These are phyloP conservation scores for Calameuta pallipes DNA, from an alignment of 2,888 invertebrate genomes.

Conservation along the genomic window DNA sequence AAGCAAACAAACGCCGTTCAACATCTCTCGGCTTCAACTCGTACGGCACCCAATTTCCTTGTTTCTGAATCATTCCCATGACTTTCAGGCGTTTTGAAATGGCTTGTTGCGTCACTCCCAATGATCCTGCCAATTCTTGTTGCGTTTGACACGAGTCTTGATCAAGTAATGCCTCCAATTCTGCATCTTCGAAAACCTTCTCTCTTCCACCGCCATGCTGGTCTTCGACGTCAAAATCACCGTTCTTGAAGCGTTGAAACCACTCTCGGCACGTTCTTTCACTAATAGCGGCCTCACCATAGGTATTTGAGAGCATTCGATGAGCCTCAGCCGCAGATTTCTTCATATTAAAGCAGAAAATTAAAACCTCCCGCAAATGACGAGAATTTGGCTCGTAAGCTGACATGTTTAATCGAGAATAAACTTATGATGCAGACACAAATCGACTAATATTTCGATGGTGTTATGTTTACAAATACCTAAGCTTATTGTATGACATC, in stretches of 20 bases:
- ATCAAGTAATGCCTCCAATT: slow-evolving; percentile 29
- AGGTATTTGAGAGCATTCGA: neutral
- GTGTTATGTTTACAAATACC: too few relatives aligned
- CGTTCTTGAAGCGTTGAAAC: slow-evolving; percentile 25
- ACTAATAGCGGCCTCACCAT: slow-evolving; percentile 25
- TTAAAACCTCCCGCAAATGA: too few relatives aligned
- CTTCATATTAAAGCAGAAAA: too few relatives aligned
- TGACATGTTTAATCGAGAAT: too few relatives aligned
- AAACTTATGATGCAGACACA: too few relatives aligned
- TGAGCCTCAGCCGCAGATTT: too few relatives aligned
- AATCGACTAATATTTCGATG: too few relatives aligned
- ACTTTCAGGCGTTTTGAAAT: slow-evolving; percentile 29
- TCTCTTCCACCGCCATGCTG: slow-evolving; percentile 21
- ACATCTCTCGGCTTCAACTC: slow-evolving; percentile 12
- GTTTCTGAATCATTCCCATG: slow-evolving; percentile 32
- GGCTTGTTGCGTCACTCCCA: slow-evolving; percentile 30
- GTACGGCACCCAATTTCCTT: too few relatives aligned
- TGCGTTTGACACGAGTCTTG: slow-evolving; percentile 34
- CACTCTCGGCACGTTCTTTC: slow-evolving; percentile 24
- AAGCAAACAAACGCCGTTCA: neutral
- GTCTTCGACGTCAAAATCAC: slow-evolving; percentile 28
- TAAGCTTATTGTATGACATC: too few relatives aligned
- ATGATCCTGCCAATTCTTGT: slow-evolving; percentile 29
- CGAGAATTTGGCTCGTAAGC: too few relatives aligned
- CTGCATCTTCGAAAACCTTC: slow-evolving; percentile 25